A percentile compares a stretch with the other conserved stretches of the same genome.
These are phyloP conservation scores for Sapajus apella DNA, from an alignment of 2,113 vertebrate genomes.

Conservation along the genomic window DNA sequence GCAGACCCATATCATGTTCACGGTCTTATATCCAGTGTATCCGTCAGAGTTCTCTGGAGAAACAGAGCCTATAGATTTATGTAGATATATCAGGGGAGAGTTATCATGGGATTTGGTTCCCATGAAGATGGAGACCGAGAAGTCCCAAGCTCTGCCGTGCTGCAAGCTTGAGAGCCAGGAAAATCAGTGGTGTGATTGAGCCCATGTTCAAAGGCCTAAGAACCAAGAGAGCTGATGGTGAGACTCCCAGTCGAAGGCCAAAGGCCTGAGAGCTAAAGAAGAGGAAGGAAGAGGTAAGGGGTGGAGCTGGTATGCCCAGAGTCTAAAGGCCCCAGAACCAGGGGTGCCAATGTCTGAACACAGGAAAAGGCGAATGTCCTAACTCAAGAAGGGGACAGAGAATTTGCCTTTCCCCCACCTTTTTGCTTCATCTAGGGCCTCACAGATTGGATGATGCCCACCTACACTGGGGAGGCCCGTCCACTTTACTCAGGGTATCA, in stretches of 20 bases:
- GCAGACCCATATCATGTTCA: not conserved
- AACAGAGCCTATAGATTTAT: not conserved
- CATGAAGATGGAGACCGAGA: not conserved
- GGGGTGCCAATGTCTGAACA: not conserved
- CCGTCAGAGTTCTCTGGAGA: not conserved
- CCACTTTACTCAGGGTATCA: not conserved
- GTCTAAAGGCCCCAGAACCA: not conserved
- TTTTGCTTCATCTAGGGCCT: not conserved
- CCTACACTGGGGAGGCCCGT: not conserved
- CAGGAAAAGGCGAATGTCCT: not conserved
- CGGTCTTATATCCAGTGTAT: too few species aligned
- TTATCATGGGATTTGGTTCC: not conserved
- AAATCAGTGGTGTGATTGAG: not conserved
- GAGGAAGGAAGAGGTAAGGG: too few species aligned
- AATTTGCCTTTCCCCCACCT: not conserved
- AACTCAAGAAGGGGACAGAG: not conserved
- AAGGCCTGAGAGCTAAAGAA: not conserved
- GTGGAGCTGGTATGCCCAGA: not conserved
- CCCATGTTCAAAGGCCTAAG: not conserved
- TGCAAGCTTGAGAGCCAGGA: not conserved
- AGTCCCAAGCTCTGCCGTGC: not conserved
- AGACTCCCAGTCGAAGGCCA: not conserved
- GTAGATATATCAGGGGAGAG: not conserved
- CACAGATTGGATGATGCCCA: too few species aligned
- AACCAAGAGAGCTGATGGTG: not conserved